Conservation (phyloP, 2,797 vertebrate species). For the Carcharodon carcharias region DNA sequence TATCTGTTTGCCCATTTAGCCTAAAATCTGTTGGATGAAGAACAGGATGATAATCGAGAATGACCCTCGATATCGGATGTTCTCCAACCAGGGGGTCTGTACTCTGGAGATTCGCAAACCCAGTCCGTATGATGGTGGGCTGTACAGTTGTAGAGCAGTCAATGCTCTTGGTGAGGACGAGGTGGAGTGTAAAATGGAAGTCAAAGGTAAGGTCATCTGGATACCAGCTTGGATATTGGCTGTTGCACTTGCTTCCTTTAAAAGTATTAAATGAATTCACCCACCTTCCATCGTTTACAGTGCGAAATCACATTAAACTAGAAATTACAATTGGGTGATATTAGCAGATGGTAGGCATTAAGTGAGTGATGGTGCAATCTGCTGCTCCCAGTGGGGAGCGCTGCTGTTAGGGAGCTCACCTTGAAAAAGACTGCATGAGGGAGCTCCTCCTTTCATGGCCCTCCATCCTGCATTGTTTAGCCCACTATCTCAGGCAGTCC, state of each 20-base stretch:
- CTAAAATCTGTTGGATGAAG: conserved; percentile 97
- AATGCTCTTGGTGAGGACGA: conserved; percentile 84
- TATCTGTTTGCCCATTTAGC: conserved; percentile 54
- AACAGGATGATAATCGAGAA: conserved; percentile 85
- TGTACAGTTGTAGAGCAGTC: conserved; percentile 83
- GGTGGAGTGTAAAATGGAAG: conserved; percentile 93
- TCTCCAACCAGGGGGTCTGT: conserved; percentile 93
- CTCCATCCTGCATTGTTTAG: background rate
- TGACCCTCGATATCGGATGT: conserved; percentile 92
- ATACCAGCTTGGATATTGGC: background rate
- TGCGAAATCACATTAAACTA: background rate
- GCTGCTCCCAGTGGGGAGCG: background rate
- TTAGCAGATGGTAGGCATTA: background rate
- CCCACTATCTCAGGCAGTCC: background rate
- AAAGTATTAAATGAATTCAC: background rate
- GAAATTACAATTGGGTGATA: background rate
- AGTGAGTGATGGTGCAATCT: background rate
- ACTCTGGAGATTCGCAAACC: conserved; percentile 95
- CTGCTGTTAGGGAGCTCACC: background rate
- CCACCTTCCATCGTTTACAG: background rate
- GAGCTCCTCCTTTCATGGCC: background rate
- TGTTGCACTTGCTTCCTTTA: background rate
- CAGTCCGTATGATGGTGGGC: conserved; percentile 83
- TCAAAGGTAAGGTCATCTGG: conserved; percentile 80
- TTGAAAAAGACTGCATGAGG: background rate